Base-by-base conservation (phyloP, 1,140 invertebrate genomes). In the Propsilocerus akamusi region DNA sequence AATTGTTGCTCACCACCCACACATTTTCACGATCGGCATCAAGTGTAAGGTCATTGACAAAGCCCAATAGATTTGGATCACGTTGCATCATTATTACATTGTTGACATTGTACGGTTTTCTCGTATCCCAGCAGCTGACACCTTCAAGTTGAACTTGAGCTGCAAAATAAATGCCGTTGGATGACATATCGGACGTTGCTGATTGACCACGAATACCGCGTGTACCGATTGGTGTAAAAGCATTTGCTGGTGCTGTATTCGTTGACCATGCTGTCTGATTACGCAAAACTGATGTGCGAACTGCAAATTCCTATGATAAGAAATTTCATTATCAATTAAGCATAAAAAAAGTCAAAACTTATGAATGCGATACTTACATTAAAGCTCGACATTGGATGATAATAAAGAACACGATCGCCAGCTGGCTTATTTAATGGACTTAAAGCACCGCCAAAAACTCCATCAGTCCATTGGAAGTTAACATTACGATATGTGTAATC, bases 381-480 rank as follows among this genome's bases (percentile, higher is more conserved):
- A 53, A 77, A 81, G 58, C 83, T 83, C 1, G 82, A 82, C 78
- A 88, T 77, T 0, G 85, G 74, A 65, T 87, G 82, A 57, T 85
- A 87, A 54, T 76, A 86, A 7, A 88, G 55, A 2, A 75, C 68
- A 32, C 77, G 66, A 17, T 84, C 76, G 3, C 63, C 55, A 7
- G 55, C 59, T n/a, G 59, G 58, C 5, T 71, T 57, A 47, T 76
- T 67, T 0, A 72, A 49, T 0, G 79, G 78, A 20, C 75, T 76
- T 17, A 88, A 55, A 7, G 82, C 75, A 54, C 86, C 66, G 0
- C 82, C 83, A 57, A 88, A 86, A 14, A 87, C 73, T 2, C 85
- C 85, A 57, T 88, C 85, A 2, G 80, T 72, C 83, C 84, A 88
- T 56, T 83, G 78, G 57, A 86, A 88, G 47, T 78, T 76, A 0